Evolutionary conservation across 2,888 invertebrate species (phyloP).

Genomic region (Pasiphila rectangulata): DNA sequence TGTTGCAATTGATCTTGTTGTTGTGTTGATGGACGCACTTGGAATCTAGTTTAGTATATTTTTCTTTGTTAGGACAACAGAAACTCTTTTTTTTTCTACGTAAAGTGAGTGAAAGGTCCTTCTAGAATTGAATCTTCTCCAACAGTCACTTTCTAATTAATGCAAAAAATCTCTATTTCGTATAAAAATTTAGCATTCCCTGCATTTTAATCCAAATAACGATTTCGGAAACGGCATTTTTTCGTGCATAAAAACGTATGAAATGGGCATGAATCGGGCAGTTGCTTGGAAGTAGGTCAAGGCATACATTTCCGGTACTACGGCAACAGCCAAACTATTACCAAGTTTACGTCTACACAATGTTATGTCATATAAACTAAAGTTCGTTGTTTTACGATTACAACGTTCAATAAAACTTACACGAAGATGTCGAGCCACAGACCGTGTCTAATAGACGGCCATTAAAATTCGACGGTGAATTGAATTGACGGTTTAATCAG

Average conservation of each 20-base stretch:
- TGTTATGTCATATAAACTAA: conserved; percentile 6
- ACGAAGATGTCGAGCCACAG: not conserved
- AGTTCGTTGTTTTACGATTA: conserved; percentile 8
- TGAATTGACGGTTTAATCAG: conserved; percentile 1
- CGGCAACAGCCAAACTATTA: conserved; percentile 27
- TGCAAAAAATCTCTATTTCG: not conserved
- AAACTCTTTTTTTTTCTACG: too few relatives aligned
- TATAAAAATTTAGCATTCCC: not conserved
- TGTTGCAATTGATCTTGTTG: not conserved
- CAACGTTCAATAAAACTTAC: conserved; percentile 5
- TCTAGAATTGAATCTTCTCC: too few relatives aligned
- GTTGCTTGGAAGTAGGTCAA: conserved; percentile 31
- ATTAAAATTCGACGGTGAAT: conserved; percentile 9
- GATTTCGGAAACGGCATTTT: not conserved
- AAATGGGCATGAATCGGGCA: conserved; percentile 8
- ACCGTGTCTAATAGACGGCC: not conserved
- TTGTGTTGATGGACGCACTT: too few relatives aligned
- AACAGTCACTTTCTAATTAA: too few relatives aligned
- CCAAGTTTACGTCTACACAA: conserved; percentile 15
- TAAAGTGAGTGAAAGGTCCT: too few relatives aligned
- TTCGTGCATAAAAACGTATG: not conserved
- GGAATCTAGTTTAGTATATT: too few relatives aligned
- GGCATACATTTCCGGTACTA: conserved; percentile 29
- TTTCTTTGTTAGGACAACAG: too few relatives aligned
- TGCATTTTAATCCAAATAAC: not conserved